These are phyloP conservation scores for Tragopan temminckii DNA, from an alignment of 2,797 vertebrate species.

Conservation along the genomic window DNA sequence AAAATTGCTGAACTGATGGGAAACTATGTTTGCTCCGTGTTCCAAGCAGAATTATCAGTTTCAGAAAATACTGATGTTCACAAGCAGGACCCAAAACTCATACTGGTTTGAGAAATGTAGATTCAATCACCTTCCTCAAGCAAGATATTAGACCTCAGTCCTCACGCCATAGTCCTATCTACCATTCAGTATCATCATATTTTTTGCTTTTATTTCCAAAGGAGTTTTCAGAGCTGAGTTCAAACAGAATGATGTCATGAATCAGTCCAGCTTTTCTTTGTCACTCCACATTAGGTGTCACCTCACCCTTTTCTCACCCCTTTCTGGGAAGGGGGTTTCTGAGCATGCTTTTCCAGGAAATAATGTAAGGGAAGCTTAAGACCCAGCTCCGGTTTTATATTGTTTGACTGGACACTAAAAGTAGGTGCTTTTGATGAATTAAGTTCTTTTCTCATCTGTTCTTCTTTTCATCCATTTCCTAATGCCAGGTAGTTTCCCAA, in stretches of 20 bases:
- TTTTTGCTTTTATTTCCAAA: not conserved
- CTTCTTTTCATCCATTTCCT: not conserved
- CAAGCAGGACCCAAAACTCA: not conserved
- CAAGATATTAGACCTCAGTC: not conserved
- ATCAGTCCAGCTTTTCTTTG: not conserved
- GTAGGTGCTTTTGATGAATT: not conserved
- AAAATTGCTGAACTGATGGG: not conserved
- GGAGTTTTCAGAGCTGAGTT: not conserved
- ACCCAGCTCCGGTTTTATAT: not conserved
- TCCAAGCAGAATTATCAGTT: not conserved
- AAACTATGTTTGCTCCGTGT: not conserved
- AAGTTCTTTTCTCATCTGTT: not conserved
- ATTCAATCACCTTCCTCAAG: not conserved
- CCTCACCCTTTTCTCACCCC: not conserved
- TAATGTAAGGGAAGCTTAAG: not conserved
- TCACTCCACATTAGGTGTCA: fast-evolving
- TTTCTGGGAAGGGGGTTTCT: not conserved
- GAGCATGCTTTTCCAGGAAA: not conserved
- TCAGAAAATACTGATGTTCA: not conserved
- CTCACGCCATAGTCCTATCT: not conserved
- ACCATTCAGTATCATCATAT: not conserved
- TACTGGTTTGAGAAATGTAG: fast-evolving
- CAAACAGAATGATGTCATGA: too few relatives aligned
- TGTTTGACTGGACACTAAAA: not conserved
- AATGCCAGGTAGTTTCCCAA: not conserved